Conservation (phyloP, 2,888 invertebrate genomes). For the Bombylius major region DNA sequence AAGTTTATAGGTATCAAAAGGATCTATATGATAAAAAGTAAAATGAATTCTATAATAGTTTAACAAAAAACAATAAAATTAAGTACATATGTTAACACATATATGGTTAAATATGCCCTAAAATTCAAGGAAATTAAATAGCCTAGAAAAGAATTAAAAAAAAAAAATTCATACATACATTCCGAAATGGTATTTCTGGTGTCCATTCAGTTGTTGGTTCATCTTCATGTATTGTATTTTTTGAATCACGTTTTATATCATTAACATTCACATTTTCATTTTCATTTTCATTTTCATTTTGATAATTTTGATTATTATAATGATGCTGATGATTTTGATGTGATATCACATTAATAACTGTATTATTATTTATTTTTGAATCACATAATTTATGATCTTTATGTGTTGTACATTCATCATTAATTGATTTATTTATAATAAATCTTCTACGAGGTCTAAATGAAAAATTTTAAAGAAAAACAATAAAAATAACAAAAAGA, state of each 20-base stretch:
- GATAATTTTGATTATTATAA: neutral
- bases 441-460: conserved; percentile 31
- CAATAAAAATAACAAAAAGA: neutral
- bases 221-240: conserved; percentile 51
- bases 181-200: conserved; percentile 84
- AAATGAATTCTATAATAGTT: too few relatives aligned
- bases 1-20: too few relatives aligned
- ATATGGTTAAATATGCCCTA: too few relatives aligned
- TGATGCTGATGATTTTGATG: neutral
- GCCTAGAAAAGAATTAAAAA: too few relatives aligned
- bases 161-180: conserved; percentile 42
- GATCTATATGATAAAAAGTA: too few relatives aligned
- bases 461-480: neutral
- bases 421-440: conserved; percentile 24
- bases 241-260: conserved; percentile 24
- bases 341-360: neutral
- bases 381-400: conserved; percentile 6
- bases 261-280: neutral
- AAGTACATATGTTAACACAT: too few relatives aligned
- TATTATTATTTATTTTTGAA: conserved; percentile 8
- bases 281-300: neutral
- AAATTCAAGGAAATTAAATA: too few relatives aligned
- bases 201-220: conserved; percentile 76
- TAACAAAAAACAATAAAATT: too few relatives aligned
- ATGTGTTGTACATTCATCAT: conserved; percentile 7